Percentiles rank a stretch among this genome's conserved stretches.
These are phyloP conservation scores for Typhlichthys subterraneus DNA, from an alignment of 2,797 vertebrate species.

Conservation along the genomic window DNA sequence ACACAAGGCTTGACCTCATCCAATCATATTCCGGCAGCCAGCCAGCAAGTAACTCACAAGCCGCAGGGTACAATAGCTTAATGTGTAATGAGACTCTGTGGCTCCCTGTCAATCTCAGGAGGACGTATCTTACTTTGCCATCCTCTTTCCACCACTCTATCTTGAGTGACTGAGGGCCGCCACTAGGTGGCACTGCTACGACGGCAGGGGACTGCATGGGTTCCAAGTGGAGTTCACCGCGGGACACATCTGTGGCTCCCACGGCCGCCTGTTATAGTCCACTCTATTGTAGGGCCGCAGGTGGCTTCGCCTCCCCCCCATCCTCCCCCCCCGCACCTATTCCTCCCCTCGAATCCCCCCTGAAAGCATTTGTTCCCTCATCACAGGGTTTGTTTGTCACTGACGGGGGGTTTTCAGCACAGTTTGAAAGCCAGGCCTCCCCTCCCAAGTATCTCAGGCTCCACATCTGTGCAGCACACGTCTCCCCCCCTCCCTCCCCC, in stretches of 20 bases:
- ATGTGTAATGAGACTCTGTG: constrained; percentile 35
- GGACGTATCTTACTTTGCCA: constrained; percentile 28
- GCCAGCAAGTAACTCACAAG: constrained; percentile 40
- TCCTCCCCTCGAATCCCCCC: constrained; percentile 28
- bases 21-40: constrained; percentile 44
- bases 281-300: constrained; percentile 57
- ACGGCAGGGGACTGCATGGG: constrained; percentile 49
- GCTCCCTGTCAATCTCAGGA: constrained; percentile 31
- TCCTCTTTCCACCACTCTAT: constrained; percentile 3
- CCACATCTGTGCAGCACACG: constrained; percentile 57
- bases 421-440: constrained; percentile 56
- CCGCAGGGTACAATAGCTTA: constrained; percentile 42
- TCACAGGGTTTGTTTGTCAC: constrained; percentile 61
- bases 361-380: constrained; percentile 55
- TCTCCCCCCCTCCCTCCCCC: constrained; percentile 31
- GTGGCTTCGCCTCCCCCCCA: constrained; percentile 51
- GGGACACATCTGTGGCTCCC: constrained; percentile 27
- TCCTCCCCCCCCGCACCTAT: constrained; percentile 38
- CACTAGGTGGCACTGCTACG: constrained; percentile 76
- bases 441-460: constrained; percentile 58
- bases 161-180: constrained; percentile 33
- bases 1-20: constrained; percentile 53
- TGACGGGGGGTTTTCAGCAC: constrained; percentile 10
- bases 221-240: constrained; percentile 23
- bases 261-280: constrained; percentile 28